Base-by-base conservation (phyloP, 2,888 invertebrate species). In the Teleogryllus oceanicus region DNA sequence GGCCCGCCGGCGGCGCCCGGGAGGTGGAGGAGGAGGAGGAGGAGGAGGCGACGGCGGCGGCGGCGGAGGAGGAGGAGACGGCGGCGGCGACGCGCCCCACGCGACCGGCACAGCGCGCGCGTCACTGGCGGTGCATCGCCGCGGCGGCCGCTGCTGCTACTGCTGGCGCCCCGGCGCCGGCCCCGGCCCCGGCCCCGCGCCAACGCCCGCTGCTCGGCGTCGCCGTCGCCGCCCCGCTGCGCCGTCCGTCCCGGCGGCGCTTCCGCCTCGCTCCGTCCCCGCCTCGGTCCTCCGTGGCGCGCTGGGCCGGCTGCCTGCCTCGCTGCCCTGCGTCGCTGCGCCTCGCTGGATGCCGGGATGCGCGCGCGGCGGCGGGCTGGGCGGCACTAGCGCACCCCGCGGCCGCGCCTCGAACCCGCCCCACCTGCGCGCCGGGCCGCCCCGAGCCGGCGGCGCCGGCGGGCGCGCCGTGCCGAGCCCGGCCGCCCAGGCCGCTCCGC, bases 31-130 rank as follows among this genome's bases (percentile, higher is more conserved):
- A 13, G 62, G 62, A 13, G 24, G 24, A 24, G 24, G 24, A 24
- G 86, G 79, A 49, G 51, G 50, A 2, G 62, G 18, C 13, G 62
- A 8, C n/a, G 13, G 13, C 62, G 62, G 62, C 62, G 92, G 92
- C 83, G 93, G 93, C 92, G 93, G 62, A 12, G 62, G 13, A 3
- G 12, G 62, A 13, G 62, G 62, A 13, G 62, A n/a, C n/a, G 13
- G 13, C 62, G 62, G 62, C 62, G 92, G 92, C 83, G 93, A 93
- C 92, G 93, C 92, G 87, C 88, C 89, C 85, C 87, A 86, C 86
- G 79, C 49, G 51, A 37, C 16, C 16, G n/a, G 62, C 62, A n/a
- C 62, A n/a, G 16, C 62, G 16, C 16, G n/a, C 62, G 62, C 16
- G 62, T 13, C 62, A n/a, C 16, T n/a, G 62, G 62, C 16, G 16